Percentiles rank a stretch among this genome's conserved stretches.
These are phyloP conservation scores for Proisotoma minuta DNA, from an alignment of 2,888 invertebrate species.

Conservation along the genomic window DNA sequence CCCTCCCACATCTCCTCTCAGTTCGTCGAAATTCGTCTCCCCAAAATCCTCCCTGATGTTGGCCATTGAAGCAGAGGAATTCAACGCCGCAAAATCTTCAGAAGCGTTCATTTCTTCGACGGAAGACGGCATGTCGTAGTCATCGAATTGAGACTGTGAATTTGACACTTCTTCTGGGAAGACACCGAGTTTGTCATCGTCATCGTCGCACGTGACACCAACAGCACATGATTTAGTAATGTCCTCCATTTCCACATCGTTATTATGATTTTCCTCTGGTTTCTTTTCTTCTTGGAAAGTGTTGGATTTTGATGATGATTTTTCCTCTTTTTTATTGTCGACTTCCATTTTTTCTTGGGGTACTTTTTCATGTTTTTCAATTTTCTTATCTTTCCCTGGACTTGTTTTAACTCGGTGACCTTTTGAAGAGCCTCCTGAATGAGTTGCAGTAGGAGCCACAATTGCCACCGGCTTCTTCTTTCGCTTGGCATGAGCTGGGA, in stretches of 20 bases:
- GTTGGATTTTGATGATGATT: neutral
- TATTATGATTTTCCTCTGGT: no score
- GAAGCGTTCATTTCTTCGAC: neutral
- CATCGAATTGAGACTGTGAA: neutral
- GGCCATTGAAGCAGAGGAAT: neutral
- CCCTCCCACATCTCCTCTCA: neutral
- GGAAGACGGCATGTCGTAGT: neutral
- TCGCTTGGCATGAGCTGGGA: slow-evolving; percentile 45
- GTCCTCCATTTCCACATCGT: neutral
- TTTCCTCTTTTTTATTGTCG: neutral
- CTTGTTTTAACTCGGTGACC: neutral
- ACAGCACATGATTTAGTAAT: no score
- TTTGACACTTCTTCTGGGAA: neutral
- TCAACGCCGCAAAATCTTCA: neutral
- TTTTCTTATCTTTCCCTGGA: neutral
- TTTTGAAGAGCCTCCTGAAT: neutral
- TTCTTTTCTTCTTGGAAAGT: neutral
- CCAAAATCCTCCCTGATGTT: neutral
- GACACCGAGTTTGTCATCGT: neutral
- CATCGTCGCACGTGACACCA: no score
- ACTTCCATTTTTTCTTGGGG: neutral
- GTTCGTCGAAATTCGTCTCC: no score
- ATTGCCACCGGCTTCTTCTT: slow-evolving; percentile 47
- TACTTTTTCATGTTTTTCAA: neutral
- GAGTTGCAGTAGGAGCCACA: slow-evolving; percentile 43